Base-by-base conservation (phyloP, 2,888 invertebrate genomes). In the Apoda limacodes region DNA sequence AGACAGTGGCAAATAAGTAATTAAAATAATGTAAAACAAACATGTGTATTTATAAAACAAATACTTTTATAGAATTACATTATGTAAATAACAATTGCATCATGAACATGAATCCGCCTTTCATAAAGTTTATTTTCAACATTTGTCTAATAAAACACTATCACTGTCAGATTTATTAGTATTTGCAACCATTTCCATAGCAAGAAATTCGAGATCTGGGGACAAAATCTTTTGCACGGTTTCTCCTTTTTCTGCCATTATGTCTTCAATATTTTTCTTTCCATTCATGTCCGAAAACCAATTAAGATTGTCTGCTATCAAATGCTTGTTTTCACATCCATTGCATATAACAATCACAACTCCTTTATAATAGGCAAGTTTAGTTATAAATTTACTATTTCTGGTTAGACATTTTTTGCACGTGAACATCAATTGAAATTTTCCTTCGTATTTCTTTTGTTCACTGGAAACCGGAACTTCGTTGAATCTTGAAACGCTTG, bases 261-360 rank as follows among this genome's bases (percentile, higher is more conserved):
- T 92, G 41, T 92, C 90, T 78, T 98, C 97, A 47, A 98, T 93
- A 56, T 98, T 98, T 40, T 83, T 85, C 52, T 86, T 88, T 1
- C 87, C 87, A 50, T 87, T 76, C 54, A 90, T 74, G 55, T 94
- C 90, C 0, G 87, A 81, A 60, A 98, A 98, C 98, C 98, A 98
- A 41, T 92, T 92, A 2, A 98, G 81, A 68, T 98, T 96, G 60
- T 98, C 98, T 0, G 98, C 98, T 43, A 98, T 97, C 13, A 98
- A 80, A 70, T 98, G 98, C 61, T 92, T 88, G 58, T 93, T 96
- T 25, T 85, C 70, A 59, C 98, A 98, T 1, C 91, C 91, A 30
- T 87, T 86, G 63, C 98, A 98, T 30, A 85, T 88, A 0, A 97
- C 92, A 43, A 98, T 93, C 0, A 98, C 95, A 7, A 98, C 90